Evolutionary conservation across 2,888 invertebrate genomes (phyloP), one percentile per base, ranked within the genome.

Genomic region (Caenorhabditis wallacei): DNA sequence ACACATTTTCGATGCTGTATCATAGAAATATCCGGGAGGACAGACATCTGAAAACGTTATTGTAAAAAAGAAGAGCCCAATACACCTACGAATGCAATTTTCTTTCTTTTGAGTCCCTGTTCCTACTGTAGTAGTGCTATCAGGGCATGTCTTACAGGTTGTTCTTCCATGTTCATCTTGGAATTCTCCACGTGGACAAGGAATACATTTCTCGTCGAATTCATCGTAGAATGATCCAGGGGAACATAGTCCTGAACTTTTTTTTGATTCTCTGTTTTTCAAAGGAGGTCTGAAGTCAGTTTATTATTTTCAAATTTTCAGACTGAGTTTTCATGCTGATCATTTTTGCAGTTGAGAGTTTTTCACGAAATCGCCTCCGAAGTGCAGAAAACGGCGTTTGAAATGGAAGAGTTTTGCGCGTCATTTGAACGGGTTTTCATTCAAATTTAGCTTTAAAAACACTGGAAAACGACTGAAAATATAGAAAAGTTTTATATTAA

Each of bases 11-110:
- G 87, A 78, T 1, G 76, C 70, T 2, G 61, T 54, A 53, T 88
- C 88, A 48, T 83, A 85, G 46, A 80, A 87, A 57, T 84, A 84
- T 22, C 88, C 88, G 40, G 85, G 68, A 18, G 86, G 87, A 24
- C 88, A 88, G 2, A 84, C 70, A 24, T 78, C 88, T 88, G 46
- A 40, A 83, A 74, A 40, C 13, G 30, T 20, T 7, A 18, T 43
- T 13, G 2, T 43, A 7, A 13, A 16, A 43, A 11, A 13, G 13
- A n/a, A n/a, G n/a, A n/a, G n/a, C n/a, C 43, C 10, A 11, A 43
- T 3, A 43, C 3, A 26, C 30, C 35, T 57, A 86, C 86, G 79
- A 30, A 84, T 83, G 63, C 86, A 86, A 30, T 84, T 54, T 3
- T 72, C 78, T 30, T 68, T 75, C 30, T 68, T 53, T n/a, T 10